Percentiles rank a stretch among this genome's conserved stretches.
These are phyloP conservation scores for Morpho helenor DNA, from an alignment of 2,888 invertebrate species.

Conservation along the genomic window DNA sequence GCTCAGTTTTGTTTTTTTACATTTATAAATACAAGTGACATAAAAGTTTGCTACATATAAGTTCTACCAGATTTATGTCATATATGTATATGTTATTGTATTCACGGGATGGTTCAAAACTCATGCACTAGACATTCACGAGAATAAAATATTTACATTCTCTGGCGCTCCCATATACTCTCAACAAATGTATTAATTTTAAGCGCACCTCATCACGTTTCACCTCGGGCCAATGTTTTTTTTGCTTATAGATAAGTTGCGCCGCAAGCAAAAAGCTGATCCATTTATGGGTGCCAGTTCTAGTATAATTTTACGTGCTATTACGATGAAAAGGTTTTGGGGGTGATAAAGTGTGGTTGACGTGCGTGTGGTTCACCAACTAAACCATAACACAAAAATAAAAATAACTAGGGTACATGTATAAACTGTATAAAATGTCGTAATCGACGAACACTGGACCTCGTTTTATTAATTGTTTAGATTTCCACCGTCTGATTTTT, in stretches of 20 bases:
- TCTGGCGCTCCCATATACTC: conserved; percentile 14
- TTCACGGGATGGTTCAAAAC: not conserved
- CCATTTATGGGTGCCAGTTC: conserved; percentile 47
- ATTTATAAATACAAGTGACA: too few species aligned
- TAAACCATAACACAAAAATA: conserved; percentile 50
- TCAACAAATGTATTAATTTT: conserved; percentile 24
- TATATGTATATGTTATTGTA: not conserved
- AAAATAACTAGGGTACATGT: conserved; percentile 30
- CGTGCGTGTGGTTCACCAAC: conserved; percentile 62
- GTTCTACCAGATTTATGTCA: not conserved
- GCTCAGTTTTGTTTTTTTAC: too few species aligned
- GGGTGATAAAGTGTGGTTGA: conserved; percentile 72
- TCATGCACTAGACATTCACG: conserved; percentile 23
- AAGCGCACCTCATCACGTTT: conserved; percentile 39
- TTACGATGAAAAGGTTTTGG: conserved; percentile 36
- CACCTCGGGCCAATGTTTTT: conserved; percentile 39
- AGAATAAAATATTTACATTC: conserved; percentile 9
- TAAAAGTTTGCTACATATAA: too few species aligned
- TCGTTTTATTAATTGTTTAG: conserved; percentile 26
- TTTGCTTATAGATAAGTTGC: conserved; percentile 38
- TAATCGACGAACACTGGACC: conserved; percentile 52
- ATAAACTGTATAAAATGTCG: conserved; percentile 19
- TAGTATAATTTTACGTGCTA: conserved; percentile 48
- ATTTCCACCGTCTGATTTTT: conserved; percentile 30
- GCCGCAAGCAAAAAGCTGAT: conserved; percentile 55